These are phyloP conservation scores for Stenodema calcarata DNA, from an alignment of 2,888 invertebrate species.

Conservation along the genomic window DNA sequence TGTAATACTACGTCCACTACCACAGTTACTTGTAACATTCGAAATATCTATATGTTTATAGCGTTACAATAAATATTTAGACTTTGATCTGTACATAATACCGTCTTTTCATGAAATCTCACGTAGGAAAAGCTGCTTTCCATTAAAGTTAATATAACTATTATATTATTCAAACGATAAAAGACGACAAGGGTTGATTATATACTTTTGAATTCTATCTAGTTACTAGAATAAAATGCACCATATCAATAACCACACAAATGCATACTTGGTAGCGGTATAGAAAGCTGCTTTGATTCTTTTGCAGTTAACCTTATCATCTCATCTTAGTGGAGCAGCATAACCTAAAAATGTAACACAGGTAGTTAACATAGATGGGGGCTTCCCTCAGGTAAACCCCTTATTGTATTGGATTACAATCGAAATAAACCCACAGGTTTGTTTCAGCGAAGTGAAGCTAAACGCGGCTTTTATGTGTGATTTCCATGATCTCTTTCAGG, in stretches of 20 bases:
- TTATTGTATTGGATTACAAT: background rate
- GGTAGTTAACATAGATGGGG: background rate
- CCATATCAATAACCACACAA: slow-evolving; percentile 12
- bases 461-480: slow-evolving; percentile 8
- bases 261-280: background rate
- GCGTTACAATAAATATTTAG: slow-evolving; percentile 23
- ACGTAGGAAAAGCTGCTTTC: background rate
- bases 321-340: background rate
- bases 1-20: slow-evolving; percentile 3
- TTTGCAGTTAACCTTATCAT: background rate
- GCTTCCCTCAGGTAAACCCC: background rate
- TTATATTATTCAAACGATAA: background rate
- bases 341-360: background rate
- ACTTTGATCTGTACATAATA: slow-evolving; percentile 46
- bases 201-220: background rate
- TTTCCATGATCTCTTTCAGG: slow-evolving; percentile 51
- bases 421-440: background rate
- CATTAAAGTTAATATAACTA: background rate
- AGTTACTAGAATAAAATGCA: slow-evolving; percentile 11
- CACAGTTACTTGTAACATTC: background rate
- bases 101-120: slow-evolving; percentile 42
- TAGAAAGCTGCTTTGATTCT: background rate
- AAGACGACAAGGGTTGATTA: background rate
- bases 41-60: slow-evolving; percentile 19
- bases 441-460: background rate